phyloP scores from a whole-genome alignment of 2,113 vertebrate species.

The Fregetta grallaria region DNA sequence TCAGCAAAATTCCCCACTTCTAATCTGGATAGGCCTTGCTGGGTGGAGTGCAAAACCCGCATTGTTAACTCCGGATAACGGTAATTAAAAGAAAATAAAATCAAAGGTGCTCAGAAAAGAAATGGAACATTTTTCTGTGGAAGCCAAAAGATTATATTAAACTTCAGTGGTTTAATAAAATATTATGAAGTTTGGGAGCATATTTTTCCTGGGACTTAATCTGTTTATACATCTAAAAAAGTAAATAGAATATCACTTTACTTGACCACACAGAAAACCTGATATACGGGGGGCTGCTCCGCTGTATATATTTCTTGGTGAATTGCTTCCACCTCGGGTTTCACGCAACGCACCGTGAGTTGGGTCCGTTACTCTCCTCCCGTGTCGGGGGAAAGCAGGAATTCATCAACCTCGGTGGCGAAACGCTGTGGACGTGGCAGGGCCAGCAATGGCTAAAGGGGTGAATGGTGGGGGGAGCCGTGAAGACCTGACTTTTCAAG shows the following conservation, averaged over 20 bases:
- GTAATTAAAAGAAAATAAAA: conserved; percentile 67
- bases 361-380: neutral
- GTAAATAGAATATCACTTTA: conserved; percentile 66
- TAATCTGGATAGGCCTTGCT: conserved; percentile 8
- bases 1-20: conserved; percentile 41
- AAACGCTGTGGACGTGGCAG: neutral
- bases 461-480: fast-evolving
- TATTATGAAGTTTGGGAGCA: conserved; percentile 42
- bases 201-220: conserved; percentile 63
- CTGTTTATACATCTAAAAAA: conserved; percentile 50
- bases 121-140: conserved; percentile 37
- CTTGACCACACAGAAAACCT: conserved; percentile 60
- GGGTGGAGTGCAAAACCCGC: conserved; percentile 45
- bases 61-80: conserved; percentile 41
- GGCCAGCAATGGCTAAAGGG: neutral
- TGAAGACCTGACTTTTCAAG: neutral
- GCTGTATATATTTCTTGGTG: conserved; percentile 15
- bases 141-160: conserved; percentile 62
- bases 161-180: conserved; percentile 52
- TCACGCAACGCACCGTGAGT: neutral
- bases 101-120: conserved; percentile 49
- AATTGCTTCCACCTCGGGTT: conserved; percentile 23
- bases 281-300: neutral
- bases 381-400: neutral
- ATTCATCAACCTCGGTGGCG: neutral